Evolutionary conservation across 2,888 invertebrate species (phyloP), one percentile per base, ranked within the genome.

Genomic region (Linnaemya tessellans): DNA sequence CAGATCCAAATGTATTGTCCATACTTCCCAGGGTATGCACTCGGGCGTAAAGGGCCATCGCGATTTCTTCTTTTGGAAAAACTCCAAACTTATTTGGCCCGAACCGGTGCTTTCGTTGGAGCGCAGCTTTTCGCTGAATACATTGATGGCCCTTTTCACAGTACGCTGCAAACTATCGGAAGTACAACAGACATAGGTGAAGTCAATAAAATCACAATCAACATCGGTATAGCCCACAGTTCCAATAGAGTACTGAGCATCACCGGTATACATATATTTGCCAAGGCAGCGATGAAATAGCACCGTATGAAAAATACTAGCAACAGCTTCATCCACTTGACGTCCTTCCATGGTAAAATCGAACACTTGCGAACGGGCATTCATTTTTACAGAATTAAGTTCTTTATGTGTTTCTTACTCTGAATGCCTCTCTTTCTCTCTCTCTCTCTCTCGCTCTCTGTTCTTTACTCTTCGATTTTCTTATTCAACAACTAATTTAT

Each of bases 1-100:
- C 51, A 99, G 94, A 91, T 98, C 97, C 88, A 99, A 94, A 89
- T 97, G 96, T 8, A 99, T 95, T 46, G 98, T 98, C 99, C 99
- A 99, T 78, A 99, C 97, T 92, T 99, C 99, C 99, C 99, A 99
- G 0, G 99, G 98, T 90, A 97, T 97, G 91, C 96, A 97, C 91
- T 99, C 98, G 9, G 97, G 95, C 87, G 96, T 95, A 92, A 98
- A 97, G 38, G 96, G 95, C 98, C 98, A 98, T 74, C 97, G 95
- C 75, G 95, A 96, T 89, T 96, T 96, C 89, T 97, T 97, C 93
- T 96, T 97, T 92, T 98, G 98, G 93, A 97, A 98, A 94, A 99
- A 99, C 93, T 99, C 98, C 87, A 99, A 94, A 83, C 97, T 97
- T 88, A 99, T 98, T 89, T 97, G 97, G 4, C 97, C 97, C 20